Evolutionary conservation across 2,113 vertebrate genomes (phyloP).

Genomic region (Camelus bactrianus): DNA sequence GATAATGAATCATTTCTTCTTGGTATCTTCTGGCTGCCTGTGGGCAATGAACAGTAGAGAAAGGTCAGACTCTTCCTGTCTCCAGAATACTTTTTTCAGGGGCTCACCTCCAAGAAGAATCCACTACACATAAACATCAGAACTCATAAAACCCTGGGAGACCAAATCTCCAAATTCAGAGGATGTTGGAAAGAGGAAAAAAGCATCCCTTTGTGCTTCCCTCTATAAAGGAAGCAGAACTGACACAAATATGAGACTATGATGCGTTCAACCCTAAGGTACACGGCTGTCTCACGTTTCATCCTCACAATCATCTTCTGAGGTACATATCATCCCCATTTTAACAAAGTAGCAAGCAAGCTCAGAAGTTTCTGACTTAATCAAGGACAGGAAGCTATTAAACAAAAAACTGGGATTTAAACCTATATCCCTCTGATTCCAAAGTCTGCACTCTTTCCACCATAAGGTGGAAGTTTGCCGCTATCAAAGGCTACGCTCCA

Average conservation of each 20-base stretch:
- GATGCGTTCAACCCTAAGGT: not conserved
- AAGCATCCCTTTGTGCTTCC: not conserved
- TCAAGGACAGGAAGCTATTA: constrained; percentile 16
- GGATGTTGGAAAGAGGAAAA: constrained; percentile 35
- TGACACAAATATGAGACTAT: not conserved
- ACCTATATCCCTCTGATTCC: not conserved
- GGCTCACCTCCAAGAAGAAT: constrained; percentile 28
- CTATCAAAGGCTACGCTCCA: not conserved
- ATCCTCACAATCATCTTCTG: not conserved
- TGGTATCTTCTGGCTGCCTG: constrained; percentile 26
- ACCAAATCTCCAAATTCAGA: constrained; percentile 56
- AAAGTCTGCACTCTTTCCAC: not conserved
- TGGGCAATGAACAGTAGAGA: constrained; percentile 38
- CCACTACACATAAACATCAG: not conserved
- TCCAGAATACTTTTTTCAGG: constrained; percentile 54
- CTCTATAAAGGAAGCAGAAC: constrained; percentile 38
- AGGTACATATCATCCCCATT: not conserved
- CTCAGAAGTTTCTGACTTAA: constrained; percentile 27
- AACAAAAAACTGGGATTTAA: constrained; percentile 30
- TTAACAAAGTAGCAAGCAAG: constrained; percentile 23
- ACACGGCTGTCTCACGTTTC: not conserved
- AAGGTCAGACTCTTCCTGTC: constrained; percentile 28
- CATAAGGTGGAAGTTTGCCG: not conserved
- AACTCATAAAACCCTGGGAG: constrained; percentile 45
- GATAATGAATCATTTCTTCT: not conserved